Evolutionary conservation across 2,888 invertebrate species (phyloP), one percentile per base, ranked within the genome.

Genomic region (Perizoma affinitatum): DNA sequence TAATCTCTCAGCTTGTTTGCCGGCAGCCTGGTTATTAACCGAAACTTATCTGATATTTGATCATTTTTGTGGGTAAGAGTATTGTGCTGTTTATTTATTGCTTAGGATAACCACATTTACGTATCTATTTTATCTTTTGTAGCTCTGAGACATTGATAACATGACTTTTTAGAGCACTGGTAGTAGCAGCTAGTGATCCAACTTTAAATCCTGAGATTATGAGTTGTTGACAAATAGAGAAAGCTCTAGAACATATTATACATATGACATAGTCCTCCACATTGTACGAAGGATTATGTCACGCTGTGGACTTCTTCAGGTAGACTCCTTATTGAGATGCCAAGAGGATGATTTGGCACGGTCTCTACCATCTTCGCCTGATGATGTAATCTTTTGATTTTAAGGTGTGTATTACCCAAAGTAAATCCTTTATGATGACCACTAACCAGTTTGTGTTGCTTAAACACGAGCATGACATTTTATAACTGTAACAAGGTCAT

Each of bases 401-500:
- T 46, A 54, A 64, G 65, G 63, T 58, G 63, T 65, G 60, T 61
- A 58, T 54, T 65, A 60, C 60, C 60, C 49, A 61, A 62, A 61
- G 54, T 60, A 66, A 67, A 67, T 78, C 73, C 69, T 75, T 70
- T 75, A 73, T 69, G 75, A 73, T 69, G 75, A 76, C 79, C 72
- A 75, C 72, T 67, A 79, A 83, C 83, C 79, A 78, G 83, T 83
- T 80, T 70, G 69, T 69, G 82, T 83, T 83, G 82, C 83, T 79
- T 79, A 82, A 82, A 84, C 79, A 83, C 84, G 83, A 82, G 81
- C 80, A 82, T 88, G 90, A 90, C 89, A 90, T 90, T 90, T 89
- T 84, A 83, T 84, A 89, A 86, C 84, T 87, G 86, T 88, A 90
- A 87, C 90, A 88, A 90, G 90, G 90, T 83, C 84, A 82, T 76